These are phyloP conservation scores for Isichthys henryi DNA, from an alignment of 2,113 vertebrate genomes.

Conservation along the genomic window DNA sequence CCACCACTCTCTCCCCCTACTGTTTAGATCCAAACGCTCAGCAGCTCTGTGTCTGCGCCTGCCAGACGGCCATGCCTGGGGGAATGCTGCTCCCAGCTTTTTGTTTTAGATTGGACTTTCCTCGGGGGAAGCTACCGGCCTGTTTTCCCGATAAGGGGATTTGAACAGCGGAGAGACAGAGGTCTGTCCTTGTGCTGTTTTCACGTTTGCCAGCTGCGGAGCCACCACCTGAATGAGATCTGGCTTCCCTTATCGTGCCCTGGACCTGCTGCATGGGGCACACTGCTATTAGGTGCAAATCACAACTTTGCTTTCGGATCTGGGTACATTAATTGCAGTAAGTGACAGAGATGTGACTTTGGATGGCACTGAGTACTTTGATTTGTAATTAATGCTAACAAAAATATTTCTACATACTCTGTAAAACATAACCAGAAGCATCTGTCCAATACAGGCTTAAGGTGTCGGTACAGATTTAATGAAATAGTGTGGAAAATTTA, in stretches of 20 bases:
- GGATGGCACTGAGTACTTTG: neutral
- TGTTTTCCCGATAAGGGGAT: neutral
- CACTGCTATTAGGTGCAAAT: neutral
- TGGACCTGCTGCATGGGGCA: neutral
- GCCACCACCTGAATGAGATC: neutral
- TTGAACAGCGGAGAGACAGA: neutral
- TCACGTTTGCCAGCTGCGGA: neutral
- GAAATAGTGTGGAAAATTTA: neutral
- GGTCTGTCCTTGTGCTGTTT: neutral
- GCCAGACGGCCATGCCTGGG: neutral
- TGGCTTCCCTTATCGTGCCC: neutral
- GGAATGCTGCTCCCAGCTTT: neutral
- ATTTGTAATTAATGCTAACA: neutral
- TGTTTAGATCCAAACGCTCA: neutral
- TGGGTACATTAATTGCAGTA: neutral
- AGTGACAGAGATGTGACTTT: neutral
- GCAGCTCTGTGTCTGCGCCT: neutral
- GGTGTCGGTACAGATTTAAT: neutral
- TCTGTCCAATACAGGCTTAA: neutral
- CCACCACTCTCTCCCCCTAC: neutral
- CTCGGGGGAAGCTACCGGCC: neutral
- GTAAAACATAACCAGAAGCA: neutral
- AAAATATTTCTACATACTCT: neutral
- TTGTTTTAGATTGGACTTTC: neutral
- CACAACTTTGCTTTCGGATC: neutral